These are phyloP conservation scores for Nannospalax galili DNA, from an alignment of 2,113 vertebrate species.

Conservation along the genomic window DNA sequence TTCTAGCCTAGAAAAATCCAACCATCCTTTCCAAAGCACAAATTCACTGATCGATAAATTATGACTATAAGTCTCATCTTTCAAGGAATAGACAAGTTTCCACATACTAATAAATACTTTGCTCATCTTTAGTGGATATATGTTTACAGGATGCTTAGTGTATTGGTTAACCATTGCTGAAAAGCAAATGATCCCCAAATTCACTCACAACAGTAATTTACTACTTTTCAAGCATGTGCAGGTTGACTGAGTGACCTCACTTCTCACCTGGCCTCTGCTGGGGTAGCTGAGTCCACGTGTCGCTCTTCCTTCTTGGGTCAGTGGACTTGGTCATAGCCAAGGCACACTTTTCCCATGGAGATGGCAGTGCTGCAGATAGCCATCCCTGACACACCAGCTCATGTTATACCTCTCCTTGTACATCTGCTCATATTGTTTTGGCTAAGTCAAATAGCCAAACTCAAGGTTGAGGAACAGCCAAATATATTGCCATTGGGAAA, in stretches of 20 bases:
- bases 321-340: background rate
- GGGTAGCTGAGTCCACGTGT: background rate
- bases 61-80: background rate
- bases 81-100: background rate
- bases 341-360: background rate
- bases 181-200: background rate
- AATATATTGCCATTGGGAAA: background rate
- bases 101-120: background rate
- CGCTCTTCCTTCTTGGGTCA: background rate
- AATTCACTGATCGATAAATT: background rate
- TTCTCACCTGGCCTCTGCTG: background rate
- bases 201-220: background rate
- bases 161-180: background rate
- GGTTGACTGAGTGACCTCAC: background rate
- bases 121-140: background rate
- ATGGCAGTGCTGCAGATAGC: background rate
- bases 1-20: background rate
- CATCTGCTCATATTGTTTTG: background rate
- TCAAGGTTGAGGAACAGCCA: background rate
- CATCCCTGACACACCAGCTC: background rate
- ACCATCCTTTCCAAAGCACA: background rate
- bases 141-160: background rate
- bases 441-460: background rate
- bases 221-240: background rate
- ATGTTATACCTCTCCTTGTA: background rate